Evolutionary conservation across 2,797 vertebrate species (phyloP), one percentile per base, ranked within the genome.

Genomic region (Hephaestus fuliginosus): DNA sequence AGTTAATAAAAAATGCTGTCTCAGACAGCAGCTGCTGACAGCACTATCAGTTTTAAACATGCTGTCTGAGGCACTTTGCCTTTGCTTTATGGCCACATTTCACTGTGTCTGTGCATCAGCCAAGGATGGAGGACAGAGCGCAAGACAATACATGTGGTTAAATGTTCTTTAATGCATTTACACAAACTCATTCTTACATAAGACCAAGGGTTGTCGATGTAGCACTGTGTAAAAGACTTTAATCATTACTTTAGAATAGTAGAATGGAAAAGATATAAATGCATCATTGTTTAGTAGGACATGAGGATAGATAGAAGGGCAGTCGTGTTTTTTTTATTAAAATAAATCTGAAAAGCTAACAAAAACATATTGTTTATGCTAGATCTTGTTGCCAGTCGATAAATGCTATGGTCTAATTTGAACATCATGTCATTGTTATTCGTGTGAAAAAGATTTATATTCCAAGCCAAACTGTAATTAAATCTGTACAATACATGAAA

Each of bases 111-210:
- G 41, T n/a, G 41, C 3, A 33, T 64, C 41, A 52, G 43, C 41
- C 41, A 49, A 51, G 20, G 69, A 39, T 20, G 28, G 41, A 60
- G 18, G 41, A 75, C 9, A 48, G 10, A 77, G 46, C 48, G 48
- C 13, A 60, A 44, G 15, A 60, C 55, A 53, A 17, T 17, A 62
- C 12, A 53, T 36, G 9, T 60, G 71, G 67, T 87, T 90, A 76
- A 80, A 85, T 77, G 57, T 64, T 74, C 30, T 91, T 91, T 89
- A 91, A 85, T 90, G 70, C 33, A 78, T 67, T 82, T 66, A 44
- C 61, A 76, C 58, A 87, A 86, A 72, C 25, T 53, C 52, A 13
- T 81, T 70, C 30, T 76, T 78, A 68, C 53, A 83, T 20, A 52
- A 22, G 65, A 39, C 43, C 56, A 25, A 72, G 70, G 36, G 49